Base-by-base conservation (phyloP, 1,140 invertebrate genomes). In the Macrostomum lignano region DNA sequence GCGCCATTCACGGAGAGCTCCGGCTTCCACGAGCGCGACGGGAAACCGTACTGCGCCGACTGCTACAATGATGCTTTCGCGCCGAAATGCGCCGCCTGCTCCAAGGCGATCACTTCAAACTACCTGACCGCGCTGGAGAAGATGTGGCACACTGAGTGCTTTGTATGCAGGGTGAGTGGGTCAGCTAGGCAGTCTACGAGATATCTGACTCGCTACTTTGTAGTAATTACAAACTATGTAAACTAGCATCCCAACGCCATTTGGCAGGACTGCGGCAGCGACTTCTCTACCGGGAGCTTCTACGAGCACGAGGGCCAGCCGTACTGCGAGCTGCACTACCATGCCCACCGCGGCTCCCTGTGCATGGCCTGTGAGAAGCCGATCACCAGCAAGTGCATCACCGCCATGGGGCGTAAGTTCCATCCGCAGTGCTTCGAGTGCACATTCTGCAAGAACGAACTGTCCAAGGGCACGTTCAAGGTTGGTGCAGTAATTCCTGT, bases 101-200 rank as follows among this genome's bases (percentile, higher is more conserved):
- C 13, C 10, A 6, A 10, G 19, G 6, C 28, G 19, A 30, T 30
- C 28, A 30, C 6, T 10, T 13, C 14, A 7, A 17, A 30, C 13
- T 36, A 25, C 33, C 13, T 88, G 42, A 91, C 82, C 21, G 88
- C 88, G 1, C 49, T 96, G 42, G 88, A 86, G 17, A 79, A 84
- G 57, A 88, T 84, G n/a, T 98, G 84, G 84, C 88, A 98, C 59
- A 82, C 86, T 7, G 86, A 96, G 60, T 88, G 94, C 55, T 98
- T 96, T 60, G 76, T 71, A 3, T 98, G 91, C 64, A 5, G 10
- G 10, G 35, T 36, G 37, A 36, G 35, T 15, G 11, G 13, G n/a
- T 7, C 7, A 7, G 7, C 13, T 13, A 13, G 30, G 7, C 13
- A 19, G 7, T 23, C 10, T 30, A 33, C n/a, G n/a, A n/a, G n/a